Evolutionary conservation across 2,797 vertebrate species (phyloP).

Genomic region (Cryptoprocta ferox): DNA sequence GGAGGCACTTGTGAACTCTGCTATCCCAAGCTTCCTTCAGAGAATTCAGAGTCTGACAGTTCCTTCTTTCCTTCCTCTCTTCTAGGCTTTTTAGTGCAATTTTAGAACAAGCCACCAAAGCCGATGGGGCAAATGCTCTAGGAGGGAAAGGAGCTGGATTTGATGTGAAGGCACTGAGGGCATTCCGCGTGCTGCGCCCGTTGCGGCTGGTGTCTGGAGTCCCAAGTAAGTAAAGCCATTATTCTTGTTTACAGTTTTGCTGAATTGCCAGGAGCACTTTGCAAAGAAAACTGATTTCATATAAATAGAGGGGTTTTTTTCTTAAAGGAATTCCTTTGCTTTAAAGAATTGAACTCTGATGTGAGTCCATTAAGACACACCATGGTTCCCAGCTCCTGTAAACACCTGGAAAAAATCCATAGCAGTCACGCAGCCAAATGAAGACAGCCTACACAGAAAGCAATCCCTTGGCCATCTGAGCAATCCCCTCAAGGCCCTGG

Average conservation of each 20-base stretch:
- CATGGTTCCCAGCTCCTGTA: not conserved
- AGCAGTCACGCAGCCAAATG: not conserved
- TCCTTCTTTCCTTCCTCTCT: conserved; percentile 79
- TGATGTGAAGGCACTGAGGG: conserved; percentile 97
- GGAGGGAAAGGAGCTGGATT: conserved; percentile 98
- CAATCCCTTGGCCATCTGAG: not conserved
- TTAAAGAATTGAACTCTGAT: not conserved
- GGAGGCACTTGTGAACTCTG: not conserved
- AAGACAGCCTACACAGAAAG: not conserved
- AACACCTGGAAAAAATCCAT: not conserved
- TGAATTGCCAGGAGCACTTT: not conserved
- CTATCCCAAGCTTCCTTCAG: not conserved
- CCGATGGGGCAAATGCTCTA: conserved; percentile 94
- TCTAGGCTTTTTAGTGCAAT: conserved; percentile 99
- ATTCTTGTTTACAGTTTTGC: fast-evolving
- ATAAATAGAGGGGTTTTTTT: not conserved
- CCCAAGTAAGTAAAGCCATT: conserved; percentile 93
- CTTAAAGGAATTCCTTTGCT: conserved; percentile 2
- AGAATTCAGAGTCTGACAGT: conserved; percentile 64
- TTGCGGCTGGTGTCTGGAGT: conserved; percentile 98
- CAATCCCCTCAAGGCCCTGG: not conserved
- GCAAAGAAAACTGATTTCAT: not conserved
- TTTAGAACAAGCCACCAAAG: conserved; percentile 99
- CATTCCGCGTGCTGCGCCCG: conserved; percentile 97
- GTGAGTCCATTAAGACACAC: not conserved